Base-by-base conservation (phyloP, 2,888 invertebrate species). In the Apomyelois bistriatella region DNA sequence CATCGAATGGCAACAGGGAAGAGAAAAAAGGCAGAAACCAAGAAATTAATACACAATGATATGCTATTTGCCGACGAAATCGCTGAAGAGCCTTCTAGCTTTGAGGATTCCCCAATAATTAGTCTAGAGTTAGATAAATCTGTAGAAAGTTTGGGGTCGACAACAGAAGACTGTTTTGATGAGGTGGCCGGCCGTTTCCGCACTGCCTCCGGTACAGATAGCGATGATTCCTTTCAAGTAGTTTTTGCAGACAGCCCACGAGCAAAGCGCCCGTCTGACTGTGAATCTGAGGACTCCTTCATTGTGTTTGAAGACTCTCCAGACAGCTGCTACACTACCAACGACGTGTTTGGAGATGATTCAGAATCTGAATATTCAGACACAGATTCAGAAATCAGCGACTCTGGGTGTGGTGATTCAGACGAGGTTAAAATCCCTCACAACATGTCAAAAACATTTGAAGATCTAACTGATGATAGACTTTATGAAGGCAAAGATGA, bases 231-330 rank as follows among this genome's bases (percentile, higher is more conserved):
- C 0, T 90, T 87, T 66, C 88, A 89, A 72, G 88, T 90, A 6
- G 90, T 90, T 3, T 88, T 89, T 59, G 70, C 73, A 0, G 88
- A 90, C 22, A 72, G 67, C 40, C 78, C 74, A 0, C 58, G 60
- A 38, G 52, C 70, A 0, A 66, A 59, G 37, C 60, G 70, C 38
- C 64, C 79, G 1, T 92, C 91, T 0, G 92, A 91, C 48, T 91
- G 91, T 48, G 92, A 91, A n/a, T 92, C 92, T 0, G 93, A 92
- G 65, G 92, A 93, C 67, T 92, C 92, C 0, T 92, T 92, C 60
- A 91, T 92, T 0, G 76, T 92, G 5, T 91, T 91, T 6, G 87
- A 89, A 48, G 90, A 87, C 0, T 74, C 77, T 1, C 83, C 83
- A 0, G 84, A 85, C 48, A 81, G 72, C 55, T 89, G 90, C 52